Percentiles rank a stretch among this genome's conserved stretches.
Conservation (phyloP, 2,888 invertebrate genomes). For the Caenorhabditis zanzibari region DNA sequence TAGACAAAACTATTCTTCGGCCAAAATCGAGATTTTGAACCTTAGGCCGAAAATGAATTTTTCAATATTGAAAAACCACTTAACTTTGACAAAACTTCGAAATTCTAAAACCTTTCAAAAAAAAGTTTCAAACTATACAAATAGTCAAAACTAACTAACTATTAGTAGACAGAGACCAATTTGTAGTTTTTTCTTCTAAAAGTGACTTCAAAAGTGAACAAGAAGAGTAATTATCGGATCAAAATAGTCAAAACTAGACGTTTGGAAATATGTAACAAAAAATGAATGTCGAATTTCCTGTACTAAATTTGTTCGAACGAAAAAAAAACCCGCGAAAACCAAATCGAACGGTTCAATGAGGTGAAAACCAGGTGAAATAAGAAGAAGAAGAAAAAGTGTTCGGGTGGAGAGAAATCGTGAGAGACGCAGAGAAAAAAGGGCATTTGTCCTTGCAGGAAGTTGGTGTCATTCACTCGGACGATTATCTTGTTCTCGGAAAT, state of each 20-base stretch:
- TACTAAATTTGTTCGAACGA: background rate
- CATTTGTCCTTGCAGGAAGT: slow-evolving; percentile 65
- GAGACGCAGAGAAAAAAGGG: slow-evolving; percentile 32
- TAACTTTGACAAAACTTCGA: too few species aligned
- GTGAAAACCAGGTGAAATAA: slow-evolving; percentile 27
- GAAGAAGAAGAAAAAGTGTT: background rate
- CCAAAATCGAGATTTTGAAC: too few species aligned
- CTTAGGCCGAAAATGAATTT: too few species aligned
- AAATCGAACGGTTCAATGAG: slow-evolving; percentile 52
- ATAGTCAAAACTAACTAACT: slow-evolving; percentile 3
- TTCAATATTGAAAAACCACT: too few species aligned
- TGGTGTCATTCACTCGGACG: slow-evolving; percentile 62
- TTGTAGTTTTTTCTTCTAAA: background rate
- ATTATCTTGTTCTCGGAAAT: slow-evolving; percentile 69
- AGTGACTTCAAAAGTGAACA: background rate
- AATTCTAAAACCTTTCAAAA: too few species aligned
- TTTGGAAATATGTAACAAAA: too few species aligned
- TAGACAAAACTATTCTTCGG: too few species aligned
- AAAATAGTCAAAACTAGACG: background rate
- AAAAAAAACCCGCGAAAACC: background rate
- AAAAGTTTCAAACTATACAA: background rate
- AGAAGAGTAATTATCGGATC: slow-evolving; percentile 30
- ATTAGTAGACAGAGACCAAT: background rate
- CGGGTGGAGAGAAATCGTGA: background rate
- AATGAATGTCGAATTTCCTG: background rate